Percentiles rank a stretch among this genome's conserved stretches.
Evolutionary conservation across 2,888 invertebrate species (phyloP).

Genomic region (Parnassius smintheus): DNA sequence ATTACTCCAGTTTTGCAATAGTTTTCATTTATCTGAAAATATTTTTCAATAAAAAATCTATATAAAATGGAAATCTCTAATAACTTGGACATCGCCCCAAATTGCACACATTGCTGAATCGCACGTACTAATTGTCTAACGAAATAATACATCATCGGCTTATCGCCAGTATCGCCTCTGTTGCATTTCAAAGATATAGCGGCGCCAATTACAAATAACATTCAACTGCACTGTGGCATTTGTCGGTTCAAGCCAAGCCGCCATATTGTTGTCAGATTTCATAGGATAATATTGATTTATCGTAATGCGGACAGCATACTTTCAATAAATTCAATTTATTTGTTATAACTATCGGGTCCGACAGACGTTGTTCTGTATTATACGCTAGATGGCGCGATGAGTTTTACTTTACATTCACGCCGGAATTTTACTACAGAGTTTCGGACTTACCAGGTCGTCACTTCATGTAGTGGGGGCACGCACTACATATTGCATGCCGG

Average conservation of each 20-base stretch:
- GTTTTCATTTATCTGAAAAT: no score
- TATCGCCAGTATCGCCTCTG: constrained; percentile 43
- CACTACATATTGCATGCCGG: no score
- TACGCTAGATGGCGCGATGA: no score
- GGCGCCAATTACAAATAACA: constrained; percentile 39
- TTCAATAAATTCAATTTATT: constrained; percentile 22
- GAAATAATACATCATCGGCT: constrained; percentile 63
- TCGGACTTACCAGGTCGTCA: no score
- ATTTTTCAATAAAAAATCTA: no score
- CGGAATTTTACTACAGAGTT: no score
- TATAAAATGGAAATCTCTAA: no score
- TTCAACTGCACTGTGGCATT: constrained; percentile 23
- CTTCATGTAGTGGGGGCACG: no score
- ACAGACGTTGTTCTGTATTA: not conserved
- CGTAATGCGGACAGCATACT: constrained; percentile 16
- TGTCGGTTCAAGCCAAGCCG: constrained; percentile 6
- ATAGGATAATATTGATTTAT: constrained; percentile 27
- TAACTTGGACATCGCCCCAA: constrained; percentile 29
- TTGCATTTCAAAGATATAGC: constrained; percentile 31
- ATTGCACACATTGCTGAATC: constrained; percentile 39
- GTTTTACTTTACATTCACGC: no score
- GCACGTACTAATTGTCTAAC: constrained; percentile 59
- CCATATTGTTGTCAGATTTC: constrained; percentile 23
- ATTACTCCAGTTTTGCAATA: no score
- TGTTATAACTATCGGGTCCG: not conserved